Conservation (phyloP, 2,888 invertebrate genomes). For the Eilema sororculum region DNA sequence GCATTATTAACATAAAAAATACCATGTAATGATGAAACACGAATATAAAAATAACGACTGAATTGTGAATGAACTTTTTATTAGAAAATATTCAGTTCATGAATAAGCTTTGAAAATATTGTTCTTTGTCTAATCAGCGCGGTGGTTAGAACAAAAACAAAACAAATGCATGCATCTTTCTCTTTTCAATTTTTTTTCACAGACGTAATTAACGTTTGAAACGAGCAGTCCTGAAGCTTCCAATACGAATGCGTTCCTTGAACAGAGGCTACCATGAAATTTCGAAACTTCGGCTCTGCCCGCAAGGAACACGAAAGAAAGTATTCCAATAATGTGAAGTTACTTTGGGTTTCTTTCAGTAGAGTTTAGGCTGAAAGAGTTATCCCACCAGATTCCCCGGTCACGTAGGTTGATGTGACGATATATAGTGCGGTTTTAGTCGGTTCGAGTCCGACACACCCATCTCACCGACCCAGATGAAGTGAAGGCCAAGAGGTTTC, state of each 20-base stretch:
- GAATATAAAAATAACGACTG: background rate
- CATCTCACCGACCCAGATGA: no score
- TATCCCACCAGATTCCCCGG: no score
- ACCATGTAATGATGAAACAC: background rate
- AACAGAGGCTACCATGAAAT: background rate
- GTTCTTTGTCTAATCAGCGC: conserved; percentile 50
- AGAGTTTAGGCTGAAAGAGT: background rate
- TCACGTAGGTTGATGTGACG: no score
- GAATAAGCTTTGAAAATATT: conserved; percentile 42
- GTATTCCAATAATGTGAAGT: no score
- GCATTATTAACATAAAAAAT: no score
- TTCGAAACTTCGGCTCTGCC: fast-evolving
- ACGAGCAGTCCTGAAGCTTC: background rate
- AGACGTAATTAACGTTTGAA: conserved; percentile 32
- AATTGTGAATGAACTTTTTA: conserved; percentile 6
- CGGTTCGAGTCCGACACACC: no score
- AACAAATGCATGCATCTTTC: conserved; percentile 25
- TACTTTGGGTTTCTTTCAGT: background rate
- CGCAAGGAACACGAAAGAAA: background rate
- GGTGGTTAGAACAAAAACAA: conserved; percentile 21
- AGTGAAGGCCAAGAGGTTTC: no score
- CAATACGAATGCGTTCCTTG: background rate
- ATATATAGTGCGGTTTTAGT: no score
- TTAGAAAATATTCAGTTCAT: conserved; percentile 31
- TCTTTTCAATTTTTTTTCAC: conserved; percentile 17